These are phyloP conservation scores for Oreochromis grahami DNA, from an alignment of 2,797 vertebrate genomes.

Conservation along the genomic window DNA sequence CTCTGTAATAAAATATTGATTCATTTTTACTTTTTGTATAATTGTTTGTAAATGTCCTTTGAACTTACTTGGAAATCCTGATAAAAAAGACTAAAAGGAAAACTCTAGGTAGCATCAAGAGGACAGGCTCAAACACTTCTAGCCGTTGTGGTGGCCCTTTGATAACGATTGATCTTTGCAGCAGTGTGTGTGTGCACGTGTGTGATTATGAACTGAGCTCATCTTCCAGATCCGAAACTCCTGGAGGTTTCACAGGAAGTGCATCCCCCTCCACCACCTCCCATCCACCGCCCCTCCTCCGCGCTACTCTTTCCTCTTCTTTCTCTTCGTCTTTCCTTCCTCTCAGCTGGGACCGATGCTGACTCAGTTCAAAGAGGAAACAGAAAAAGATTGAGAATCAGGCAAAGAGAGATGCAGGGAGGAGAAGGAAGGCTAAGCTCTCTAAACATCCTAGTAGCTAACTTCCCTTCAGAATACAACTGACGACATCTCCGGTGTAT, in stretches of 20 bases:
- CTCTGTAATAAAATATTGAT: background rate
- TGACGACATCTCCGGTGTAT: background rate
- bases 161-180: background rate
- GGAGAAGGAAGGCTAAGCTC: background rate
- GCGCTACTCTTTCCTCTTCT: background rate
- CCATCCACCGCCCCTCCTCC: background rate
- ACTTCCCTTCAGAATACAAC: background rate
- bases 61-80: background rate
- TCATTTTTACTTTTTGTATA: background rate
- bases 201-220: background rate
- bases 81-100: background rate
- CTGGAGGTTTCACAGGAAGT: constrained; percentile 21
- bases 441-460: constrained; percentile 39
- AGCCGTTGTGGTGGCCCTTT: background rate
- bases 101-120: background rate
- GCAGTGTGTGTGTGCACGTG: background rate
- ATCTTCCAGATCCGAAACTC: constrained; percentile 10
- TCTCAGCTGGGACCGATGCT: constrained; percentile 22
- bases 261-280: background rate
- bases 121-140: background rate
- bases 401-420: background rate
- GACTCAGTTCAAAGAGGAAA: constrained; percentile 30
- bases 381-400: constrained; percentile 1
- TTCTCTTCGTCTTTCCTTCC: constrained; percentile 16
- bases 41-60: background rate